A percentile compares a stretch with the other conserved stretches of the same genome.
These are phyloP conservation scores for Zosterops japonicus DNA, from an alignment of 2,113 vertebrate genomes.

Conservation along the genomic window DNA sequence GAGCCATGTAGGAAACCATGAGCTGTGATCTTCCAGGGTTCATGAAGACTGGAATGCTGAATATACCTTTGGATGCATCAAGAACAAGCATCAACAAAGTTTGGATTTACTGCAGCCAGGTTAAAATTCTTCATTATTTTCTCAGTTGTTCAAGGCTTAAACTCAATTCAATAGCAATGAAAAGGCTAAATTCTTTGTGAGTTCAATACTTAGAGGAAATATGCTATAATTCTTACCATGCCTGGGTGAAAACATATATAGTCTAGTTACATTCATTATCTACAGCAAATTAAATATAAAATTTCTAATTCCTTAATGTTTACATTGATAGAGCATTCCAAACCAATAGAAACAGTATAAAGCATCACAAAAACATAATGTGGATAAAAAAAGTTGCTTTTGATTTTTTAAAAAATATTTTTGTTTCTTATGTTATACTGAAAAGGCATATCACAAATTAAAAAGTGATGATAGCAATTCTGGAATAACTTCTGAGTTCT, in stretches of 20 bases:
- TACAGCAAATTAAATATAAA: slow-evolving; percentile 5
- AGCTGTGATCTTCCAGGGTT: not conserved
- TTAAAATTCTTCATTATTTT: not conserved
- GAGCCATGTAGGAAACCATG: not conserved
- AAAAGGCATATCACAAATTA: not conserved
- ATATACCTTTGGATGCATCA: not conserved
- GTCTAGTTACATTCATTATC: not conserved
- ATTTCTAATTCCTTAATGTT: not conserved
- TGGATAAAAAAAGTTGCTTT: not conserved
- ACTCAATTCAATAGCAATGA: not conserved
- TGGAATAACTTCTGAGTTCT: not conserved
- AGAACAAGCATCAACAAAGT: not conserved
- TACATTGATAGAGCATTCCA: not conserved
- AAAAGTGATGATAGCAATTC: not conserved
- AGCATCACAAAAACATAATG: not conserved
- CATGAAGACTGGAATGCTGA: not conserved
- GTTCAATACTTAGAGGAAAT: not conserved
- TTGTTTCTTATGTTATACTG: not conserved
- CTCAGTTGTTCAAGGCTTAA: not conserved
- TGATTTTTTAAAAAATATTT: not conserved
- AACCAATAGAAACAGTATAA: not conserved
- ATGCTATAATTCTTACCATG: not conserved
- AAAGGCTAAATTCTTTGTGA: not conserved
- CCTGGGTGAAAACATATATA: not conserved
- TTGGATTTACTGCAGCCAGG: not conserved